Conservation (phyloP, 2,888 invertebrate species). For the Andrena haemorrhoa region DNA sequence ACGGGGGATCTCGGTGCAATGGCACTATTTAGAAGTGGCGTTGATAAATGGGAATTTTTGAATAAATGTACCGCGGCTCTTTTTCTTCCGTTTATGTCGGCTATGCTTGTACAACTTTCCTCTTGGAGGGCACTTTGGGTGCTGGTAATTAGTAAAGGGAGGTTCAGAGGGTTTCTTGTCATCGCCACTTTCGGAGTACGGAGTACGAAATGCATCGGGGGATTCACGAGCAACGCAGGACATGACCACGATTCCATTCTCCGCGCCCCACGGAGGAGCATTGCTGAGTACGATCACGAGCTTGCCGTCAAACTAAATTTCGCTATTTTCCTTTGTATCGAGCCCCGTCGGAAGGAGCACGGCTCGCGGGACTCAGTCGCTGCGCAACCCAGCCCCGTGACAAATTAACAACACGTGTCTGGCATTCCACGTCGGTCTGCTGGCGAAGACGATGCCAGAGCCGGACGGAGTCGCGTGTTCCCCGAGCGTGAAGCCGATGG, state of each 20-base stretch:
- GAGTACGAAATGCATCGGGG: no score
- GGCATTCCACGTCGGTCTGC: conserved; percentile 41
- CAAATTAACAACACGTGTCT: conserved; percentile 60
- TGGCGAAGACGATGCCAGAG: conserved; percentile 14
- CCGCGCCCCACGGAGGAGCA: background rate
- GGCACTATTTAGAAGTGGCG: no score
- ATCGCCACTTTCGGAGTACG: no score
- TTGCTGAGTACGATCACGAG: conserved; percentile 43
- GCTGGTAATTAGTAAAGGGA: no score
- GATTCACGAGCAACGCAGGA: background rate
- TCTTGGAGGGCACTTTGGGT: no score
- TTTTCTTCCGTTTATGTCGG: no score
- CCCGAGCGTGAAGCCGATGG: conserved; percentile 37
- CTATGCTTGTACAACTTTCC: no score
- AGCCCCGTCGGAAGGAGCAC: background rate
- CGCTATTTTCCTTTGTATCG: conserved; percentile 50
- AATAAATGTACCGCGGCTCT: no score
- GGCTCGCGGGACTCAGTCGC: conserved; percentile 16
- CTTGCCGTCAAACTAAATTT: conserved; percentile 47
- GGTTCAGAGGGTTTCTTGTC: no score
- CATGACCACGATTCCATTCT: background rate
- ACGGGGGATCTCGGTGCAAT: background rate
- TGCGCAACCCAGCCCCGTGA: conserved; percentile 41
- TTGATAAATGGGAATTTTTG: no score
- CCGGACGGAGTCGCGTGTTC: conserved; percentile 13